phyloP scores from a whole-genome alignment of 1,140 invertebrate species.

The Acromyrmex heyeri region DNA sequence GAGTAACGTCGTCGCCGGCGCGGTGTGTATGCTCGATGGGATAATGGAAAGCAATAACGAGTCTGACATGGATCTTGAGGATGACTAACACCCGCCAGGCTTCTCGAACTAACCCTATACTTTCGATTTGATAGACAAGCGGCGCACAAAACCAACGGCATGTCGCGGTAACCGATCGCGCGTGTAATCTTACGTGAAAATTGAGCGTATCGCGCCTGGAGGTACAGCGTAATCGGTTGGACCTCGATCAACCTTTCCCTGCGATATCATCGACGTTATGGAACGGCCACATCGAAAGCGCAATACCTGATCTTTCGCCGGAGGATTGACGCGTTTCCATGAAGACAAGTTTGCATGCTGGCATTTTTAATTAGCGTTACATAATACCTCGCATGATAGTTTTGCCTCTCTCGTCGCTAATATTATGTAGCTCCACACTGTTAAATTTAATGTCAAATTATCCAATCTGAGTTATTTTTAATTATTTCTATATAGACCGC shows the following conservation, averaged over 20 bases:
- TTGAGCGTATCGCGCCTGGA: slow-evolving; percentile 46
- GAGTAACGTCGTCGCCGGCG: background rate
- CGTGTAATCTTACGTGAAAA: slow-evolving; percentile 63
- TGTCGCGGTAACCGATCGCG: slow-evolving; percentile 53
- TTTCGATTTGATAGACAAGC: slow-evolving; percentile 65
- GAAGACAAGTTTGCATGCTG: background rate
- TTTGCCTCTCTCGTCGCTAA: background rate
- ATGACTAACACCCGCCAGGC: slow-evolving; percentile 28
- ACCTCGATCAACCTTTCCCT: slow-evolving; percentile 42
- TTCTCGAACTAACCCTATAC: slow-evolving; percentile 28
- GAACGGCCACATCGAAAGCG: slow-evolving; percentile 18
- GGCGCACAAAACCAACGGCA: slow-evolving; percentile 56
- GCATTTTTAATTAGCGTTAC: slow-evolving; percentile 29
- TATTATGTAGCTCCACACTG: too few relatives aligned
- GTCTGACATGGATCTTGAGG: slow-evolving; percentile 35
- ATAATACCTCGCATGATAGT: too few relatives aligned
- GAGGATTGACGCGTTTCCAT: background rate
- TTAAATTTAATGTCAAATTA: too few relatives aligned
- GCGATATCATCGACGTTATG: slow-evolving; percentile 41
- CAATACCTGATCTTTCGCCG: background rate
- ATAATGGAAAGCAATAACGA: slow-evolving; percentile 62
- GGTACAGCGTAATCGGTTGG: slow-evolving; percentile 30
- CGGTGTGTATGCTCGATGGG: slow-evolving; percentile 24
- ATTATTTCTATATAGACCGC: too few relatives aligned
- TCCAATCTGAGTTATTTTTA: too few relatives aligned